A percentile compares a stretch with the other conserved stretches of the same genome.
These are phyloP conservation scores for Sebastes kiyomatsui DNA, from an alignment of 2,797 vertebrate genomes.

Conservation along the genomic window DNA sequence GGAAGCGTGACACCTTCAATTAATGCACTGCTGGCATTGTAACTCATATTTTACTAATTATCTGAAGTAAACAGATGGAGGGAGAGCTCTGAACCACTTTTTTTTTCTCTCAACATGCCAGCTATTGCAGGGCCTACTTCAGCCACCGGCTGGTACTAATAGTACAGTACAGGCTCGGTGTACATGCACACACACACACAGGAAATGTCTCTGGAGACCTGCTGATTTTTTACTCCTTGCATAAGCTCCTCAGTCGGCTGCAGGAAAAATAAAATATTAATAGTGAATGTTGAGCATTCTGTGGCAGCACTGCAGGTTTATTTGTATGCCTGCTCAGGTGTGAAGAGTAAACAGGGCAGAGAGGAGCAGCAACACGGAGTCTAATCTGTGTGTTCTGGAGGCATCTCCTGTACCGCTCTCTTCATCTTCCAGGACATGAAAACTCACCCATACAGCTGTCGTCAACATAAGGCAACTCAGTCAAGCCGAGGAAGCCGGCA, in stretches of 20 bases:
- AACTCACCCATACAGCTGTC: conserved; percentile 31
- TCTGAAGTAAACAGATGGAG: conserved; percentile 57
- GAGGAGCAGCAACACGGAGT: conserved; percentile 39
- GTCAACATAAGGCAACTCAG: conserved; percentile 11
- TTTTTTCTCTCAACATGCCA: conserved; percentile 38
- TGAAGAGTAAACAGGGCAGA: conserved; percentile 66
- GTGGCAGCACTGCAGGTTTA: conserved; percentile 59
- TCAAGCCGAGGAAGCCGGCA: not conserved
- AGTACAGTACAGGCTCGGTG: conserved; percentile 31
- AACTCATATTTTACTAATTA: conserved; percentile 57
- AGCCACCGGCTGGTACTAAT: conserved; percentile 30
- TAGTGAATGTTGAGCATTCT: conserved; percentile 57
- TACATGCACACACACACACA: not conserved
- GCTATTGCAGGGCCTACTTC: conserved; percentile 31
- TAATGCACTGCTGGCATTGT: conserved; percentile 45
- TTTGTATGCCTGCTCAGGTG: conserved; percentile 72
- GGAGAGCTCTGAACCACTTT: conserved; percentile 5
- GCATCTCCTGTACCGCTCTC: conserved; percentile 31
- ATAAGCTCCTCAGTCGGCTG: conserved; percentile 67
- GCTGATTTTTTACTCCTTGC: conserved; percentile 66
- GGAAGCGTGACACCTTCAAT: conserved; percentile 37
- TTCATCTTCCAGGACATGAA: conserved; percentile 40
- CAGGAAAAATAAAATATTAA: conserved; percentile 78
- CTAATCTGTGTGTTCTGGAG: conserved; percentile 66
- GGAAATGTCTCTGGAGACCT: conserved; percentile 45